Evolutionary conservation across 2,113 vertebrate species (phyloP).

Genomic region (Proteles cristata): DNA sequence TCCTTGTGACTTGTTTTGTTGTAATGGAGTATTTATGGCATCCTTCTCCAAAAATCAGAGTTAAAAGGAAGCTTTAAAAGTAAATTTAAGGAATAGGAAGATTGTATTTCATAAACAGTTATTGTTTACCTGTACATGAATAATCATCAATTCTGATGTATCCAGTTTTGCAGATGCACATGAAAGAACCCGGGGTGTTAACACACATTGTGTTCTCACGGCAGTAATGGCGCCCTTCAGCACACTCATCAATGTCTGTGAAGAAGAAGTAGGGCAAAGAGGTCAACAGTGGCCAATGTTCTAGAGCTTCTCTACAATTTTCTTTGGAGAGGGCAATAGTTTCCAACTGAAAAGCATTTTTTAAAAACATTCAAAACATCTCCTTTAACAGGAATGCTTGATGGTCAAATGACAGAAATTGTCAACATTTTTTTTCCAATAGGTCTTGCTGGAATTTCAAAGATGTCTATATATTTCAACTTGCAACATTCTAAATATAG

Average conservation of each 20-base stretch:
- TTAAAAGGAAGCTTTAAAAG: neutral
- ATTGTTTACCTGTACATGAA: conserved; percentile 95
- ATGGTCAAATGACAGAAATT: conserved; percentile 66
- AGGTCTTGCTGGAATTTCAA: conserved; percentile 64
- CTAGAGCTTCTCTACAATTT: neutral
- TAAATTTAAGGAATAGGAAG: neutral
- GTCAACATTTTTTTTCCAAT: conserved; percentile 32
- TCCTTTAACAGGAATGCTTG: conserved; percentile 52
- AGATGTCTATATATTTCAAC: conserved; percentile 60
- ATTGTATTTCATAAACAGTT: neutral
- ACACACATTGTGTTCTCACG: conserved; percentile 98
- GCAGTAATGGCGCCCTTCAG: conserved; percentile 97
- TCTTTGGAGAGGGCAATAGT: neutral
- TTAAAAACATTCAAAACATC: neutral
- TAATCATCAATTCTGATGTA: conserved; percentile 99
- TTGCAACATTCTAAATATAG: conserved; percentile 62
- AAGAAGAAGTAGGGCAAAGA: conserved; percentile 39
- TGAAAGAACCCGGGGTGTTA: conserved; percentile 96
- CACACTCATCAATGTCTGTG: conserved; percentile 97
- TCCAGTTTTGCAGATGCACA: conserved; percentile 97
- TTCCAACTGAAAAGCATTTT: conserved; percentile 26
- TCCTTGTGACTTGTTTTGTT: neutral
- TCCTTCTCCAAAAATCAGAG: neutral
- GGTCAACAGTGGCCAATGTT: neutral
- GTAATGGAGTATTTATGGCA: neutral